Evolutionary conservation across 2,797 vertebrate species (phyloP).

Genomic region (Momotus momota): DNA sequence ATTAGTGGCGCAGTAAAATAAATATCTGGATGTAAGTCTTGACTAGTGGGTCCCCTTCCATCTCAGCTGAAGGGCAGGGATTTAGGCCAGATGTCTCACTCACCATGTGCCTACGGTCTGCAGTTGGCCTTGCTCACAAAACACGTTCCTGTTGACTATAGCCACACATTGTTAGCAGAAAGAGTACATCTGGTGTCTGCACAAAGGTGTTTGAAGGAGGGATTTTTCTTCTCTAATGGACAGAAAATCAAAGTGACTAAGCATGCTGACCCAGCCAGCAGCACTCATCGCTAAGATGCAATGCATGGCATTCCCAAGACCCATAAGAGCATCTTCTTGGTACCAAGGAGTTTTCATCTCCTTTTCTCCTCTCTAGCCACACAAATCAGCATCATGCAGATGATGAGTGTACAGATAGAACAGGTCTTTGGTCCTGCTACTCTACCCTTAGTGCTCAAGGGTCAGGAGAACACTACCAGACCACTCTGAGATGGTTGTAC

Average conservation of each 20-base stretch:
- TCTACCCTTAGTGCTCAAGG: background rate
- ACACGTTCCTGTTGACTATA: background rate
- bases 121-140: background rate
- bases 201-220: background rate
- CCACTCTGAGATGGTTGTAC: background rate
- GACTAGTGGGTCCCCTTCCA: background rate
- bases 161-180: background rate
- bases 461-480: background rate
- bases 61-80: background rate
- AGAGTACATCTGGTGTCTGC: background rate
- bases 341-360: background rate
- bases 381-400: background rate
- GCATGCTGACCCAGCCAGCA: background rate
- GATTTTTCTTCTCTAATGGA: background rate
- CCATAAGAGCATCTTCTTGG: background rate
- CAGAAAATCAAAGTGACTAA: background rate
- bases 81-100: background rate
- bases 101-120: background rate
- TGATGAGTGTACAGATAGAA: background rate
- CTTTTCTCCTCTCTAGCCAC: background rate
- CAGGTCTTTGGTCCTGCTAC: background rate
- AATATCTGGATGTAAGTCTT: background rate
- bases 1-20: background rate
- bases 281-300: rapidly evolving
- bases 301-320: rapidly evolving